These are phyloP conservation scores for Sarcophaga rosellei DNA, from an alignment of 2,888 invertebrate species.

Conservation along the genomic window DNA sequence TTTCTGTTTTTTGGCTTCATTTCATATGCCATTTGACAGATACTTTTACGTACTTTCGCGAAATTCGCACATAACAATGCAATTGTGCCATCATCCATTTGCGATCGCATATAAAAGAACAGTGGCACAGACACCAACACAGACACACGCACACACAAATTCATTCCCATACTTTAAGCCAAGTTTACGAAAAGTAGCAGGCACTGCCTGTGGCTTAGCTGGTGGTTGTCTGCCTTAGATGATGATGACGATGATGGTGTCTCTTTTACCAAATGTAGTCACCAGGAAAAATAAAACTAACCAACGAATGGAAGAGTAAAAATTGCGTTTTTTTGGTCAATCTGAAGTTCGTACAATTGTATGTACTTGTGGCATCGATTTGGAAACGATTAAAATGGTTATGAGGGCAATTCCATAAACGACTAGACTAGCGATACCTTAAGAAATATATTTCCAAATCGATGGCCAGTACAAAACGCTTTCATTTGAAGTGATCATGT, in stretches of 20 bases:
- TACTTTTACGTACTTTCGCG: conserved; percentile 38
- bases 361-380: conserved; percentile 20
- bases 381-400: neutral
- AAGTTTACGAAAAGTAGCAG: neutral
- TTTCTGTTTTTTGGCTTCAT: neutral
- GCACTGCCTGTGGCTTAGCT: conserved; percentile 28
- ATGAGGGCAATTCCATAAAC: conserved; percentile 1
- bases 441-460: neutral
- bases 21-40: conserved; percentile 58
- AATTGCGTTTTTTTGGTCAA: conserved; percentile 62
- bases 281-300: conserved; percentile 24
- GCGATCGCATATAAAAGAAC: conserved; percentile 21
- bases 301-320: conserved; percentile 18
- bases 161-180: neutral
- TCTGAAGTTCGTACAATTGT: neutral
- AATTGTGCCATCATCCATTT: conserved; percentile 53
- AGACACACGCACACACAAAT: neutral
- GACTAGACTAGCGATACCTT: too few relatives aligned
- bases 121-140: conserved; percentile 15
- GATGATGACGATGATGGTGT: neutral
- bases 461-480: neutral
- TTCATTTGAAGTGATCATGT: too few relatives aligned
- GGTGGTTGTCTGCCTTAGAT: conserved; percentile 30
- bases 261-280: conserved; percentile 26
- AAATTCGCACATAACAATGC: conserved; percentile 65